Base-by-base conservation (phyloP, 2,113 vertebrate genomes). In the Triplophysa siluroides region DNA sequence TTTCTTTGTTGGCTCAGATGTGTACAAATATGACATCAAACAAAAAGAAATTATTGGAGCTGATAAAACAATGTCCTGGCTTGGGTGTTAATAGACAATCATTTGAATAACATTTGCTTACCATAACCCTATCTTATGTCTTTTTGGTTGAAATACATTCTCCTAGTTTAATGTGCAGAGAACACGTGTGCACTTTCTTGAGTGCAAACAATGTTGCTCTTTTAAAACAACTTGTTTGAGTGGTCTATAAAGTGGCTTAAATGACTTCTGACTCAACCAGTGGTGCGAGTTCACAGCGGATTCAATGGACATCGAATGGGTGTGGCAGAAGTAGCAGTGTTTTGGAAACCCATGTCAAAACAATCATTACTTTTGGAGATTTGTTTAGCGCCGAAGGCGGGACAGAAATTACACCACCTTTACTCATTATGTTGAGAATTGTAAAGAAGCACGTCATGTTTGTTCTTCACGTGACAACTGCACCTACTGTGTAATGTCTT, bases 41-140 rank as follows among this genome's bases (percentile, higher is more conserved):
- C 83, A 77, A 52, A 92, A 88, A 76, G 78, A 78, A 16, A 70
- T 92, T 61, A 85, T 90, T 1, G 86, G 83, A 63, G 83, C 87
- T 65, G 90, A 91, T 79, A 90, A 86, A 81, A 89, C 92, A 47
- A 91, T 88, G 79, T 90, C 91, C 45, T 94, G 92, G 92, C 89
- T 93, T 43, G 91, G 92, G 1, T 94, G 92, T 85, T 91, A 81
- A 92, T 66, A 38, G 56, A 47, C 1, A 16, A 33, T 47, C 54
- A 4, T 58, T 72, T 41, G 70, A 60, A 8, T 60, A 60, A 72
- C 33, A 13, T 24, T 50, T 50, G 43, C 8, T 69, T 2, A 52
- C 14, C 24, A 1, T 29, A 70, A 29, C 26, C 23, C 10, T 3
- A 16, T 16, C 16, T 52, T 18, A 52, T 52, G 13, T 52, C 2